Base-by-base conservation (phyloP, 2,113 vertebrate species). In the Laticauda colubrina region DNA sequence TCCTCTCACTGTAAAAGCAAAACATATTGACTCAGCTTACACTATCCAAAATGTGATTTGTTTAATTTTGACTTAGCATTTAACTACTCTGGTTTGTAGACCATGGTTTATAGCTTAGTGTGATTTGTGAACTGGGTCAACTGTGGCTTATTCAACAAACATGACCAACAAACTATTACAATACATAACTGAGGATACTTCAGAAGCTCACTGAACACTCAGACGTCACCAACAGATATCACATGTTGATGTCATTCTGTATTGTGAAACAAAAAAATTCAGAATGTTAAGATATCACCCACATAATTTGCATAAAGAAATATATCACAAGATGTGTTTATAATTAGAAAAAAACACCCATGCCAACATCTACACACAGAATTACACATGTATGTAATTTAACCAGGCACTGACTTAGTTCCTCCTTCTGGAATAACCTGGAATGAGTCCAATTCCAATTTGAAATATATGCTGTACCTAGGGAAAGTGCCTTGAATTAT, bases 301-400 rank as follows among this genome's bases (percentile, higher is more conserved):
- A 90, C 26, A 93, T 90, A 43, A 93, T 90, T 56, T 69, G 85
- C 57, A 69, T 93, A 55, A 23, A 69, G 81, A 61, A 87, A 24
- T 64, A 24, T 64, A 87, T 48, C 55, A 39, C 9, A 88, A 93
- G 85, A 56, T n/a, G 39, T 57, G 9, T 90, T 86, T 87, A n/a
- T n/a, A 89, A 26, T 34, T 51, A 45, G 91, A 75, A 57, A 89
- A 23, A 61, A 69, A 24, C 9, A 23, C 34, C 45, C 81, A 55
- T 29, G 57, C 23, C 29, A 89, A 85, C 24, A 92, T 56, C 9
- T 89, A 39, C 21, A 81, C 14, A n/a, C 18, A 81, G 34, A 81
- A 81, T 81, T 3, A 43, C 8, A 24, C 21, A 85, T 59, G 3
- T 3, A 55, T 56, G 43, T 34, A 2, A 57, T 85, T 69, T 21